Percentiles rank a stretch among this genome's conserved stretches.
phyloP scores from a whole-genome alignment of 2,797 vertebrate species.

The Heteromormyrus szaboi region DNA sequence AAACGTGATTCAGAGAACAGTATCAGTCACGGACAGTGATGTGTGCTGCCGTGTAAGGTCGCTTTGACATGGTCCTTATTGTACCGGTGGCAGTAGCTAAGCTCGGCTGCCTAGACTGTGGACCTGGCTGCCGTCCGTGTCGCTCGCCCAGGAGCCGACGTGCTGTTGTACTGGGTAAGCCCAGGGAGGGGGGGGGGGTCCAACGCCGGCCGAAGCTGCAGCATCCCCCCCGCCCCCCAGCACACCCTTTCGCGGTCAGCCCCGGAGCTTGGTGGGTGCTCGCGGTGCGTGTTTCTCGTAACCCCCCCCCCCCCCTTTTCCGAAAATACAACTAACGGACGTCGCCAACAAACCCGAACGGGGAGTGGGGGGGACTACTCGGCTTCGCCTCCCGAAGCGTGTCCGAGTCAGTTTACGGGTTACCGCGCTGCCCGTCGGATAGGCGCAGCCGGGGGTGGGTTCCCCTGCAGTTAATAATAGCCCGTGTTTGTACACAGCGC shows the following conservation, averaged over 20 bases:
- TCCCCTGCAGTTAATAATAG: not conserved
- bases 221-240: not conserved
- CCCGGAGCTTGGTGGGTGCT: not conserved
- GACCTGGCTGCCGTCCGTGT: not conserved
- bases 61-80: slow-evolving; percentile 20
- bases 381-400: not conserved
- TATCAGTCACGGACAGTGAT: not conserved
- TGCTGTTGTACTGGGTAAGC: not conserved
- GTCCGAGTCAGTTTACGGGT: not conserved
- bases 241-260: not conserved
- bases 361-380: not conserved
- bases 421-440: not conserved
- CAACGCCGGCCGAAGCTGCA: not conserved
- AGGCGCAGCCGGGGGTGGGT: not conserved
- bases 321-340: not conserved
- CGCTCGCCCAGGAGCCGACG: not conserved
- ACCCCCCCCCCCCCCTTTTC: not conserved
- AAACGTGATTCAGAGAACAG: not conserved
- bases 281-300: not conserved
- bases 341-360: not conserved
- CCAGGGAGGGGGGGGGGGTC: no score
- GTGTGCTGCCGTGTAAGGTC: not conserved
- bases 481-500: not conserved
- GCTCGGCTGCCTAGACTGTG: not conserved
- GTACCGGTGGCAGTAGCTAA: slow-evolving; percentile 15